phyloP scores from a whole-genome alignment of 1,140 invertebrate species.

The Drosophila subobscura region DNA sequence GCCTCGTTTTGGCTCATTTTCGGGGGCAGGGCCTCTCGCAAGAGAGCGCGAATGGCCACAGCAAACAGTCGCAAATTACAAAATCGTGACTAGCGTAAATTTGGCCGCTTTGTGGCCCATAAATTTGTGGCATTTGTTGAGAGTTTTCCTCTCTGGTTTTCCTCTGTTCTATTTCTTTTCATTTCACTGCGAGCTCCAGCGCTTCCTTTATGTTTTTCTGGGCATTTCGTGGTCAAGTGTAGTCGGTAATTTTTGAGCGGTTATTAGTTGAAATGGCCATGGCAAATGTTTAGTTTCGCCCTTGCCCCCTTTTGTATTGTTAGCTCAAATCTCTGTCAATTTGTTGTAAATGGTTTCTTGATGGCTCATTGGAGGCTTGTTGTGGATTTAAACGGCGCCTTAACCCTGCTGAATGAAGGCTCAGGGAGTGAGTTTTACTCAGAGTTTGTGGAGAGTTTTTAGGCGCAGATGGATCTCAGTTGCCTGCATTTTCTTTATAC shows the following conservation, averaged over 20 bases:
- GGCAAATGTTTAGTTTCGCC: conserved; percentile 4
- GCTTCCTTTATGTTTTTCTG: neutral
- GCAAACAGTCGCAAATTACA: conserved; percentile 58
- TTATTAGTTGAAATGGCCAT: conserved; percentile 63
- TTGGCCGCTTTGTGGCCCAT: conserved; percentile 47
- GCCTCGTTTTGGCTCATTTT: conserved; percentile 5
- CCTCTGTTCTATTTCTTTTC: no score
- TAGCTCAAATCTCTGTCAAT: conserved; percentile 45
- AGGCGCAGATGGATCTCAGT: neutral
- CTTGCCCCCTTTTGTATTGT: conserved; percentile 17
- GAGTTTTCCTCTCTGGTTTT: conserved; percentile 5
- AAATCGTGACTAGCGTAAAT: conserved; percentile 67
- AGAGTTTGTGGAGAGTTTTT: neutral
- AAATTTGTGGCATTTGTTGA: conserved; percentile 51
- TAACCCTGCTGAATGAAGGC: no score
- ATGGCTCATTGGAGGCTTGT: conserved; percentile 13
- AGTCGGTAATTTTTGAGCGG: conserved; percentile 44
- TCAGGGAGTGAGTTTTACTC: neutral
- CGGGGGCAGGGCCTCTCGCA: neutral
- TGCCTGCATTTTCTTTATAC: no score
- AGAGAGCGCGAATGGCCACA: conserved; percentile 18
- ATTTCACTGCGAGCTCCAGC: no score
- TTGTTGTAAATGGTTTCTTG: conserved; percentile 39
- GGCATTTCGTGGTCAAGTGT: conserved; percentile 13
- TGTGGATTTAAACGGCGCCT: no score